phyloP scores from a whole-genome alignment of 2,888 invertebrate genomes.

The Meghimatium bilineatum region DNA sequence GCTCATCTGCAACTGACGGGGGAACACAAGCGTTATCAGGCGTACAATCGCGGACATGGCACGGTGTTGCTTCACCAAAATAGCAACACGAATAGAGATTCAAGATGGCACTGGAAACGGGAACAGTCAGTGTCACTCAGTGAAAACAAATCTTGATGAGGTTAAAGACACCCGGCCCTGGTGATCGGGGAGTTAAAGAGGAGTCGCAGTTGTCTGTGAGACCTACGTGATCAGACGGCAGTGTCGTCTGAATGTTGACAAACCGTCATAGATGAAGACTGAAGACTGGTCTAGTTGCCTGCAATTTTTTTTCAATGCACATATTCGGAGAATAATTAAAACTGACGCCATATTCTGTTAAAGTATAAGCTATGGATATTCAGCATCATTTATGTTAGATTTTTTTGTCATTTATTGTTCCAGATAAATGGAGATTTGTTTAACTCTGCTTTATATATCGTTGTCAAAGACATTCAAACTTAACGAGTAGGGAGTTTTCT shows the following conservation, averaged over 20 bases:
- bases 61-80: slow-evolving; percentile 4
- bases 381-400: too few species aligned
- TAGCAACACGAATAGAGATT: neutral
- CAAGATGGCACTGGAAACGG: neutral
- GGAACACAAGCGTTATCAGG: slow-evolving; percentile 17
- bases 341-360: neutral
- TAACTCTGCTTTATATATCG: too few species aligned
- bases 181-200: slow-evolving; percentile 17
- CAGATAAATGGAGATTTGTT: too few species aligned
- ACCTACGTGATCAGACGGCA: slow-evolving; percentile 22
- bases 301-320: neutral
- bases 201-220: neutral
- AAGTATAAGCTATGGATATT: too few species aligned
- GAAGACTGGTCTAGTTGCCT: neutral
- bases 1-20: slow-evolving; percentile 28
- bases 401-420: too few species aligned
- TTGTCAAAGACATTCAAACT: too few species aligned
- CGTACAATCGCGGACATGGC: slow-evolving; percentile 2
- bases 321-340: neutral
- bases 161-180: slow-evolving; percentile 2
- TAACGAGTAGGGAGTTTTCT: too few species aligned
- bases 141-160: slow-evolving; percentile 16
- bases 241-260: slow-evolving; percentile 19
- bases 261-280: neutral
- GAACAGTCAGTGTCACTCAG: slow-evolving; percentile 13